phyloP scores from a whole-genome alignment of 2,797 vertebrate genomes.

The Aldrovandia affinis region DNA sequence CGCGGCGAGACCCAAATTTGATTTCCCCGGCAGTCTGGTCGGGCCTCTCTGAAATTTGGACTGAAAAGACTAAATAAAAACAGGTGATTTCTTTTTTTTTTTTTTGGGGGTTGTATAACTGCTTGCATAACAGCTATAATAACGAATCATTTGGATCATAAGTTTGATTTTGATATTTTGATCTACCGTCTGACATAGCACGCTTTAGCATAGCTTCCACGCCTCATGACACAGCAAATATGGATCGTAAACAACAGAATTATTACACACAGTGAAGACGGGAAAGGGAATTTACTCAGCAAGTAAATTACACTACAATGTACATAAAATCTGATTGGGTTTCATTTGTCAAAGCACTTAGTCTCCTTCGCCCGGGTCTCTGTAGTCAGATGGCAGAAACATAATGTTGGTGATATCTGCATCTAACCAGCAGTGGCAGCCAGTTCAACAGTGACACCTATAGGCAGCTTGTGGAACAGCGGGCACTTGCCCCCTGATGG shows the following conservation, averaged over 20 bases:
- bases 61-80: not conserved
- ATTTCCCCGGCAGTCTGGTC: not conserved
- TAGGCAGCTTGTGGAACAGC: not conserved
- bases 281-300: not conserved
- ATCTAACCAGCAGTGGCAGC: not conserved
- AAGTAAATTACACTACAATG: not conserved
- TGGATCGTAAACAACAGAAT: not conserved
- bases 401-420: not conserved
- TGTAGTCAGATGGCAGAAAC: not conserved
- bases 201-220: not conserved
- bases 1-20: slow-evolving; percentile 5
- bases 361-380: not conserved
- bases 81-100: no score
- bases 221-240: not conserved
- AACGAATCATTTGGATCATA: not conserved
- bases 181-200: not conserved
- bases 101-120: no score
- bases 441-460: slow-evolving; percentile 13
- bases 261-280: not conserved
- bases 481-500: not conserved
- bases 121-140: not conserved
- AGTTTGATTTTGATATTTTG: not conserved
- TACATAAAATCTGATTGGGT: slow-evolving; percentile 6
- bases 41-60: not conserved
- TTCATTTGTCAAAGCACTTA: slow-evolving; percentile 10